A percentile compares a stretch with the other conserved stretches of the same genome.
Evolutionary conservation across 2,113 vertebrate species (phyloP).

Genomic region (Amphiprion ocellaris): DNA sequence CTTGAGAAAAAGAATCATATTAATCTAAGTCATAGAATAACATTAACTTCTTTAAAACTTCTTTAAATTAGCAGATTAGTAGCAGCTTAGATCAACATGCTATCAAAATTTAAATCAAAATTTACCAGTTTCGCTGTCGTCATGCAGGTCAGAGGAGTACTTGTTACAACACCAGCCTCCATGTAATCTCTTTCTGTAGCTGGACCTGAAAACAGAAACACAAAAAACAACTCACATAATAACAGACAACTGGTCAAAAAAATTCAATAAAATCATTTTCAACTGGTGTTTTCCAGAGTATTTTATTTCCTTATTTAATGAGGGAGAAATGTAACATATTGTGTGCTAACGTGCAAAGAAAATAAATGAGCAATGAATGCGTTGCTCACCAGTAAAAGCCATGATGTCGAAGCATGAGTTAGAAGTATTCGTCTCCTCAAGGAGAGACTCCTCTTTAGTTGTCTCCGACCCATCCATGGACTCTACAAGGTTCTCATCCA

Average conservation of each 20-base stretch:
- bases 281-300: too few relatives aligned
- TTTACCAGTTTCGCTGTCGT: slow-evolving; percentile 64
- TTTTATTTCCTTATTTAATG: not conserved
- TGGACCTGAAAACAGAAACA: slow-evolving; percentile 40
- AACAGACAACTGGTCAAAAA: too few relatives aligned
- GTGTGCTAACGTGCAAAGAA: not conserved
- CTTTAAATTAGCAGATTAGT: not conserved
- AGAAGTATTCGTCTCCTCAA: not conserved
- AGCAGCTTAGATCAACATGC: not conserved
- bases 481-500: slow-evolving; percentile 31
- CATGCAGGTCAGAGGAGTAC: not conserved
- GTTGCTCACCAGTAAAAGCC: slow-evolving; percentile 46
- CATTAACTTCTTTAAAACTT: too few relatives aligned
- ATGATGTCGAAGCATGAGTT: not conserved
- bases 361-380: not conserved
- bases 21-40: not conserved
- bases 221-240: not conserved
- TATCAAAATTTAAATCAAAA: not conserved
- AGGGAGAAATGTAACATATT: not conserved
- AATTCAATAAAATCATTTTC: too few relatives aligned
- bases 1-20: slow-evolving; percentile 26
- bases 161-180: not conserved
- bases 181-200: not conserved
- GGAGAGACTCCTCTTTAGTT: not conserved
- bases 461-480: not conserved